Percentiles rank a stretch among this genome's conserved stretches.
Evolutionary conservation across 2,797 vertebrate genomes (phyloP).

Genomic region (Halcyon chelicuti): DNA sequence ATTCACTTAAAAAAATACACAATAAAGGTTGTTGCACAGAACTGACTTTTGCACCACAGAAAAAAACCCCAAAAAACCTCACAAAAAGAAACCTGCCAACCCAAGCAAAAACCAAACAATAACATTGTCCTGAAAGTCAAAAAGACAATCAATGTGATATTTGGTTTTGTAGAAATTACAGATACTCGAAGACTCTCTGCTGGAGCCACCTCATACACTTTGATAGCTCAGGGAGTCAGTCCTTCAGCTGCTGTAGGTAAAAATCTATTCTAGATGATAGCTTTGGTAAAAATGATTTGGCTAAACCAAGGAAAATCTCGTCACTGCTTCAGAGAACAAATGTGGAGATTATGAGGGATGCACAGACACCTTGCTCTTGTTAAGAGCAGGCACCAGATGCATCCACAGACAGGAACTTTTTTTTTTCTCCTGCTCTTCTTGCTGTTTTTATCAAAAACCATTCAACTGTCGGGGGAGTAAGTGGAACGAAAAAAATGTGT

Average conservation of each 20-base stretch:
- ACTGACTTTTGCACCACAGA: background rate
- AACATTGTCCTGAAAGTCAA: background rate
- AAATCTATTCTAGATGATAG: background rate
- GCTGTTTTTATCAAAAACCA: background rate
- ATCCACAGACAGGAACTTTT: background rate
- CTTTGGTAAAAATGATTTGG: background rate
- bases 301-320: background rate
- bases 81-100: background rate
- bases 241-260: background rate
- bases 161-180: background rate
- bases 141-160: rapidly evolving
- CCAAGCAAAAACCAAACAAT: background rate
- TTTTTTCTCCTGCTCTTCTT: background rate
- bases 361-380: background rate
- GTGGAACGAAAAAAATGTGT: background rate
- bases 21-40: background rate
- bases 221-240: background rate
- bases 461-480: background rate
- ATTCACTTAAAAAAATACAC: background rate
- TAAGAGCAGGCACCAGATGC: background rate
- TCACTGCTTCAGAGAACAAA: background rate
- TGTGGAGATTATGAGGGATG: background rate
- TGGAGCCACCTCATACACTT: background rate
- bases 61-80: background rate
- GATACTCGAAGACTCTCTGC: background rate